Conservation (phyloP, 2,113 vertebrate genomes). For the Upupa epops region DNA sequence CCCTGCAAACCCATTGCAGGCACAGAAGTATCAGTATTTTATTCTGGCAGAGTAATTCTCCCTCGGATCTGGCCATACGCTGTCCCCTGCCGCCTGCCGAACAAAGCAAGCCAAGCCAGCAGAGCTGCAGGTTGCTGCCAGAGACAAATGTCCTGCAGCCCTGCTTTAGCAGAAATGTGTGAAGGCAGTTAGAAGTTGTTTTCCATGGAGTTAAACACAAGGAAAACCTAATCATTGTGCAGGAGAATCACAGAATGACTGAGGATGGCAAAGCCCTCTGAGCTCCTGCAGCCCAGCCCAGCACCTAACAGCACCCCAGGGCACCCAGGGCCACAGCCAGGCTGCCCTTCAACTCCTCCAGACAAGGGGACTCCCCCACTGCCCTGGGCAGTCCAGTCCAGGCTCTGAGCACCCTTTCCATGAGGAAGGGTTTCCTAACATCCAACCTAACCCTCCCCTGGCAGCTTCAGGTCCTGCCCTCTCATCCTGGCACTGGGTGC, state of each 20-base stretch:
- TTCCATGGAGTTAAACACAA: background rate
- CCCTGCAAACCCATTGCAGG: background rate
- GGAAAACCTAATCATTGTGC: background rate
- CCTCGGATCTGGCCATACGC: background rate
- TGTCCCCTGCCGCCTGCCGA: background rate
- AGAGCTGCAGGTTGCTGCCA: background rate
- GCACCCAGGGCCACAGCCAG: no score
- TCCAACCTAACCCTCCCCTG: no score
- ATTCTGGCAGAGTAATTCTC: background rate
- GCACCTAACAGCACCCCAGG: no score
- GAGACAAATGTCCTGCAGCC: background rate
- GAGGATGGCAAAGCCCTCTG: no score
- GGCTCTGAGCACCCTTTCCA: no score
- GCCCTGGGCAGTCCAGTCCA: no score
- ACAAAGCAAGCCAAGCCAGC: background rate
- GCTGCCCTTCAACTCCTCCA: no score
- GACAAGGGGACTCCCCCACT: no score
- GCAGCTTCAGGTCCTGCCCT: no score
- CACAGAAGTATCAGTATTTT: background rate
- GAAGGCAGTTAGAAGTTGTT: background rate
- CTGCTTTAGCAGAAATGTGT: background rate
- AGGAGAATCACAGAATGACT: background rate
- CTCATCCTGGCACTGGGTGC: no score
- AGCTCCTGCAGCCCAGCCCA: no score
- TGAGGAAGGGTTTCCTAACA: no score